These are phyloP conservation scores for Drosophila neotestacea DNA, from an alignment of 2,888 invertebrate species.

Conservation along the genomic window DNA sequence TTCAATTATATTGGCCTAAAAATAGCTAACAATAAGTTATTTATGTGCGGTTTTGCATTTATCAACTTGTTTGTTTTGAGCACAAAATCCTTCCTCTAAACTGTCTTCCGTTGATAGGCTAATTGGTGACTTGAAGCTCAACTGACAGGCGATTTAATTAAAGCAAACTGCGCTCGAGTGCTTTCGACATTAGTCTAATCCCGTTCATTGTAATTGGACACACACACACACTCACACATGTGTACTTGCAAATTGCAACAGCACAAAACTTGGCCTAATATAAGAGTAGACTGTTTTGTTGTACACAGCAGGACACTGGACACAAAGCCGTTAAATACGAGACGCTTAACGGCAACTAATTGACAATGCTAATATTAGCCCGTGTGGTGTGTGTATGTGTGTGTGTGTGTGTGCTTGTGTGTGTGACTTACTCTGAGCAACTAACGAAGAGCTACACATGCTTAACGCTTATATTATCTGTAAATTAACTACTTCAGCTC, in stretches of 20 bases:
- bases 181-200: slow-evolving; percentile 63
- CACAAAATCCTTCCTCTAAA: no score
- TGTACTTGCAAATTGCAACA: slow-evolving; percentile 47
- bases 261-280: slow-evolving; percentile 26
- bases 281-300: slow-evolving; percentile 10
- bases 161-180: slow-evolving; percentile 70
- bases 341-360: slow-evolving; percentile 69
- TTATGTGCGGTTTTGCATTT: slow-evolving; percentile 56
- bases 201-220: slow-evolving; percentile 75
- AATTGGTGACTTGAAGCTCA: slow-evolving; percentile 69
- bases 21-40: slow-evolving; percentile 46
- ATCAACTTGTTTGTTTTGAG: slow-evolving; percentile 37
- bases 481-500: slow-evolving; percentile 67
- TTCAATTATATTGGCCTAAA: slow-evolving; percentile 31
- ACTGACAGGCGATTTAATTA: slow-evolving; percentile 72
- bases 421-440: slow-evolving; percentile 17
- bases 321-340: slow-evolving; percentile 57
- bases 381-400: slow-evolving; percentile 4
- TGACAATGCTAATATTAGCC: slow-evolving; percentile 54
- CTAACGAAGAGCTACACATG: slow-evolving; percentile 46
- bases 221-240: slow-evolving; percentile 13
- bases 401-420: slow-evolving; percentile 13
- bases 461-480: slow-evolving; percentile 72
- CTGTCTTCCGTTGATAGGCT: slow-evolving; percentile 17
- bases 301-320: slow-evolving; percentile 58